phyloP scores from a whole-genome alignment of 1,140 invertebrate genomes.

The Caenorhabditis remanei region DNA sequence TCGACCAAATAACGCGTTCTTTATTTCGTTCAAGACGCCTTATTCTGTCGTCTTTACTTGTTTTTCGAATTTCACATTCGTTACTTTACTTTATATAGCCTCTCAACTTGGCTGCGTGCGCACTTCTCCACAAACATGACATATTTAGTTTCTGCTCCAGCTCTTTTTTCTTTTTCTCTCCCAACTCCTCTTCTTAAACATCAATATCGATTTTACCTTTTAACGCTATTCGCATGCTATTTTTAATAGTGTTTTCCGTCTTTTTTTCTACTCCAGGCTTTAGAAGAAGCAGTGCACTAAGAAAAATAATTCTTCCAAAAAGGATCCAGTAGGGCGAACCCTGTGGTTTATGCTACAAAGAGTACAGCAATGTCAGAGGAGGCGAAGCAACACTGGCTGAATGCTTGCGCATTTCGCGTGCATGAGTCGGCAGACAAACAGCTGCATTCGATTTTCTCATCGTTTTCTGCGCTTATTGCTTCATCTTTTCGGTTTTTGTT shows the following conservation, averaged over 20 bases:
- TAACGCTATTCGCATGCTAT: not conserved
- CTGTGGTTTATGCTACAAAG: not conserved
- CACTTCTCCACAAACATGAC: slow-evolving; percentile 35
- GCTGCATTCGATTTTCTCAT: slow-evolving; percentile 44
- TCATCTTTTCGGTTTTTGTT: slow-evolving; percentile 38
- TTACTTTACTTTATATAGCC: slow-evolving; percentile 35
- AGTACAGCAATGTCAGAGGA: not conserved
- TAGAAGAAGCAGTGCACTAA: not conserved
- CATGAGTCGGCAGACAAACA: slow-evolving; percentile 47
- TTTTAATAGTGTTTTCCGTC: slow-evolving; percentile 36
- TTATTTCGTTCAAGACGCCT: not conserved
- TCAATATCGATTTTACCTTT: slow-evolving; percentile 17
- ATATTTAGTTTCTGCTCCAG: slow-evolving; percentile 50
- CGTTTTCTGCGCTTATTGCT: slow-evolving; percentile 46
- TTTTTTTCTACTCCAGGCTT: not conserved
- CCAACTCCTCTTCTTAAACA: not conserved
- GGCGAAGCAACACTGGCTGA: not conserved
- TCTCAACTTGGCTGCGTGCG: slow-evolving; percentile 6
- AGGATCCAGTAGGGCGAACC: slow-evolving; percentile 20
- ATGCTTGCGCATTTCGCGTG: slow-evolving; percentile 45
- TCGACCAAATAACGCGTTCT: not conserved
- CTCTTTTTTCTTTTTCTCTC: slow-evolving; percentile 6
- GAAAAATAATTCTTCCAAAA: slow-evolving; percentile 41
- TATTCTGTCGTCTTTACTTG: not conserved
- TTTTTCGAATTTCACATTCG: slow-evolving; percentile 26